Base-by-base conservation (phyloP, 2,797 vertebrate genomes). In the Enteromius paludinosus region DNA sequence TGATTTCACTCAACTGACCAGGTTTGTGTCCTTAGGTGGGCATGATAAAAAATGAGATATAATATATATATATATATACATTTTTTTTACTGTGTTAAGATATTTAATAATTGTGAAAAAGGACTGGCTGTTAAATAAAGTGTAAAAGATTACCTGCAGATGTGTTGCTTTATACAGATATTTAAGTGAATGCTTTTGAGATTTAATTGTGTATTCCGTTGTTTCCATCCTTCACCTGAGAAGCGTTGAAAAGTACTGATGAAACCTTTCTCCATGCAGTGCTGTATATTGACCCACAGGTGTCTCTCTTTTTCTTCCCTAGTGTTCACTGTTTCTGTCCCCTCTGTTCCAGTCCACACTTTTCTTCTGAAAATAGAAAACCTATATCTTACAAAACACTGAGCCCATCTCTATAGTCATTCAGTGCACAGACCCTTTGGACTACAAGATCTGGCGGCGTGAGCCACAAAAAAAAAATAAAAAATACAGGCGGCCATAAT, bases 281-380 rank as follows among this genome's bases (percentile, higher is more conserved):
- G 90, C 91, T 83, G 20, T 23, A 15, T 1, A 83, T 64, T 35
- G 82, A 84, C 93, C 95, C 90, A 90, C 92, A 88, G 94, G 93
- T 94, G 95, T 95, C 95, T 91, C 94, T 95, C 94, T 95, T 95
- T 94, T 94, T 93, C 94, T 95, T 94, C 87, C 88, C 80, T 25
- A 79, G 65, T 72, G 56, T 71, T 54, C 78, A 56, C 78, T 74
- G 62, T 74, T 33, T 79, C 54, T 65, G 68, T 73, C 83, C 83
- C 75, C 76, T 80, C 75, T n/a, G 41, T 79, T 83, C 59, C 61
- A 71, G 0, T 18, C 85, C 71, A 73, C 74, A 70, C 83, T 86
- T 84, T 68, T 81, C 81, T 68, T 88, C 84, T 87, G 73, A 86
- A 86, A 86, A 83, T 72, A 76, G 83, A 78, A 81, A 68, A 41